Evolutionary conservation across 2,888 invertebrate genomes (phyloP).

Genomic region (Agrotis exclamationis): DNA sequence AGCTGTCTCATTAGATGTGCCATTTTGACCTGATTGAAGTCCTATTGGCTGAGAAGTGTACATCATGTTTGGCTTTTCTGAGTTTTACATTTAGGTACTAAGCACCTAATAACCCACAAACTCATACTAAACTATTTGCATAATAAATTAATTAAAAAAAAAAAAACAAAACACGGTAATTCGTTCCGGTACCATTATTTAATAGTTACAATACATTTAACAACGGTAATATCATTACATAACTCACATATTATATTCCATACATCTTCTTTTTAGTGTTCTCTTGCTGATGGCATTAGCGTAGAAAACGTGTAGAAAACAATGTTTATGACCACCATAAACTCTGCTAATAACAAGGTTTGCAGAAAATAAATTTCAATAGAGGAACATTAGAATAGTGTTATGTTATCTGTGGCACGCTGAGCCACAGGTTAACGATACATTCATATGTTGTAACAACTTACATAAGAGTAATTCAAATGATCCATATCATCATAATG

Average conservation of each 20-base stretch:
- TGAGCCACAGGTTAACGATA: conserved; percentile 23
- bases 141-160: neutral
- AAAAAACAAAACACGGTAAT: neutral
- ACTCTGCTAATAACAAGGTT: conserved; percentile 37
- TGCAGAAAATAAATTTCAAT: conserved; percentile 38
- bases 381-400: conserved; percentile 37
- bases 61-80: neutral
- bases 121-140: conserved; percentile 1
- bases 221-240: conserved; percentile 25
- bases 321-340: conserved; percentile 44
- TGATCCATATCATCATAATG: conserved; percentile 57
- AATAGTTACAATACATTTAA: conserved; percentile 16
- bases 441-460: conserved; percentile 24
- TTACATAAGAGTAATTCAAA: conserved; percentile 56
- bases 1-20: neutral
- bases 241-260: conserved; percentile 9
- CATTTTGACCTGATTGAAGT: conserved; percentile 9
- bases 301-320: conserved; percentile 19
- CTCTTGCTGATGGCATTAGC: conserved; percentile 23
- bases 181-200: conserved; percentile 33
- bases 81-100: neutral
- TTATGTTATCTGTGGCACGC: conserved; percentile 39
- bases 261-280: conserved; percentile 34
- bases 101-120: neutral
- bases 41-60: neutral